phyloP scores from a whole-genome alignment of 2,113 vertebrate species.

The Rhinichthys klamathensis region DNA sequence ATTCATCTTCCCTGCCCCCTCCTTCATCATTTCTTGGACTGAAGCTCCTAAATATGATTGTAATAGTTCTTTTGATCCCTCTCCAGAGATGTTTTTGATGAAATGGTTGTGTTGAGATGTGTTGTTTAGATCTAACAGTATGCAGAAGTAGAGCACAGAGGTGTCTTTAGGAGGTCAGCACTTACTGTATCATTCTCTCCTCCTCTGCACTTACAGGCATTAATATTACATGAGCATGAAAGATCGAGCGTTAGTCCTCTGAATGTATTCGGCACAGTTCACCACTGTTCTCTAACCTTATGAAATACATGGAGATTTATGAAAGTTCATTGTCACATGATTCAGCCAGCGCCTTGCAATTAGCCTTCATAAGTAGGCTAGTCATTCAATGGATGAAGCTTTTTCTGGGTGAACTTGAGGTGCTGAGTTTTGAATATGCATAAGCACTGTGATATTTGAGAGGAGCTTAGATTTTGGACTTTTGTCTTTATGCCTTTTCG shows the following conservation, averaged over 20 bases:
- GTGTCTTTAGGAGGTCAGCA: slow-evolving; percentile 8
- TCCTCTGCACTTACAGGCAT: slow-evolving; percentile 11
- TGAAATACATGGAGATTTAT: background rate
- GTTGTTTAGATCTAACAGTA: background rate
- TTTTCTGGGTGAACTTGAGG: slow-evolving; percentile 7
- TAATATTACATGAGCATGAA: background rate
- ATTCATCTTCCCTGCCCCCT: background rate
- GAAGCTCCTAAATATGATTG: background rate
- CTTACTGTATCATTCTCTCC: background rate
- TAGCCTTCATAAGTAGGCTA: background rate
- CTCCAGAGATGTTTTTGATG: background rate
- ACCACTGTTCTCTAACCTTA: background rate
- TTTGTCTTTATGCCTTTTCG: too few relatives aligned
- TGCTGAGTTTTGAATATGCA: background rate
- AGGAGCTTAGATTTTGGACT: background rate
- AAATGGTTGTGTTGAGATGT: background rate
- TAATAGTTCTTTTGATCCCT: background rate
- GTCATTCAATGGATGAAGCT: background rate
- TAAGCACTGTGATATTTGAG: background rate
- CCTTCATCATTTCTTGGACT: slow-evolving; percentile 6
- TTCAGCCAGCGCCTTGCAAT: background rate
- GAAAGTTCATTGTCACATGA: background rate
- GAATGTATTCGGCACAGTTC: background rate
- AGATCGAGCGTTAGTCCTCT: background rate
- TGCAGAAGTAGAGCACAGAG: slow-evolving; percentile 15